Evolutionary conservation across 2,113 vertebrate species (phyloP).

Genomic region (Gnathonemus echidnorhynchus): DNA sequence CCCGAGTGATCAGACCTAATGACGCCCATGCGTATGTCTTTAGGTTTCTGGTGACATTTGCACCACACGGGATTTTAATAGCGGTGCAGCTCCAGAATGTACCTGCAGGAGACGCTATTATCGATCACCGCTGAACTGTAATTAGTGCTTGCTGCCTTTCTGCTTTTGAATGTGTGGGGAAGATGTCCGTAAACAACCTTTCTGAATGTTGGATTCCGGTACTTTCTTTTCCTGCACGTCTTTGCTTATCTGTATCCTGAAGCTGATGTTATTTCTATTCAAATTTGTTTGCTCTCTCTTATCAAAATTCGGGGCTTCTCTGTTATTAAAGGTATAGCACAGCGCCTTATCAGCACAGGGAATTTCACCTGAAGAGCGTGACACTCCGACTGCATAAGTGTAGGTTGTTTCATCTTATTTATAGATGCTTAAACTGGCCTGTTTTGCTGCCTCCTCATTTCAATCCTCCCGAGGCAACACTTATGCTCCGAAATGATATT

Average conservation of each 20-base stretch:
- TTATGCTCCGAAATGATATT: background rate
- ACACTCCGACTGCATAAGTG: background rate
- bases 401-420: background rate
- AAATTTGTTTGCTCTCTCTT: background rate
- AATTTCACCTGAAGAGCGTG: constrained; percentile 7
- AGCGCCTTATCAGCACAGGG: background rate
- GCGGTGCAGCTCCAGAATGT: background rate
- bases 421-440: background rate
- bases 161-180: background rate
- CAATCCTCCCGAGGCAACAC: background rate
- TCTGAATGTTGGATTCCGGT: background rate
- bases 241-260: background rate
- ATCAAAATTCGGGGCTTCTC: background rate
- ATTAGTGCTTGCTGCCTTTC: background rate
- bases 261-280: background rate
- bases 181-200: background rate
- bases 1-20: too few relatives aligned
- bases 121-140: background rate
- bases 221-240: background rate
- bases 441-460: background rate
- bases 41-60: background rate
- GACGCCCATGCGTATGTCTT: background rate
- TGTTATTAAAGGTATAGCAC: background rate
- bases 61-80: background rate
- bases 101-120: background rate